A percentile compares a stretch with the other conserved stretches of the same genome.
Evolutionary conservation across 2,888 invertebrate species (phyloP).

Genomic region (Drosophila diplacantha): DNA sequence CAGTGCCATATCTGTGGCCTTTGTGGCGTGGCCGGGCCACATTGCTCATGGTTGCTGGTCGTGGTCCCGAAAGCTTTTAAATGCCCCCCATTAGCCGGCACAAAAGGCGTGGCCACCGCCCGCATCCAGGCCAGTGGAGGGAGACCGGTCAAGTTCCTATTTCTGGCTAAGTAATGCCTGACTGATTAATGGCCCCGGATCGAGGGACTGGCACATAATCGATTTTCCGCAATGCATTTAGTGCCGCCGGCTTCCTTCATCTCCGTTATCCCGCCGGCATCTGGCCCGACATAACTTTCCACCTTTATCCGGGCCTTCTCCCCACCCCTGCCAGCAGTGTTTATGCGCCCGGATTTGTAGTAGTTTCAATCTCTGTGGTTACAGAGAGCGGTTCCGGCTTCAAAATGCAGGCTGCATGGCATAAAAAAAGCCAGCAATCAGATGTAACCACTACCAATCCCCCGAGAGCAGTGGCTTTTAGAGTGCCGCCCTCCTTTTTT

Average conservation of each 20-base stretch:
- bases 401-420: slow-evolving; percentile 34
- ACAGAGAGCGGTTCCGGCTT: slow-evolving; percentile 22
- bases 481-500: slow-evolving; percentile 20
- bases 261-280: slow-evolving; percentile 26
- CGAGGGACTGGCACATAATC: slow-evolving; percentile 25
- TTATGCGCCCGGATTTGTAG: slow-evolving; percentile 37
- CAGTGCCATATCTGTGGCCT: slow-evolving; percentile 32
- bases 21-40: slow-evolving; percentile 38
- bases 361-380: slow-evolving; percentile 61
- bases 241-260: slow-evolving; percentile 18
- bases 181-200: slow-evolving; percentile 43
- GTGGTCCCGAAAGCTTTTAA: slow-evolving; percentile 57
- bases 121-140: slow-evolving; percentile 12
- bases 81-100: slow-evolving; percentile 50
- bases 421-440: slow-evolving; percentile 55
- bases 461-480: slow-evolving; percentile 39
- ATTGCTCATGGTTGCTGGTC: slow-evolving; percentile 44
- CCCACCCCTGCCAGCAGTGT: slow-evolving; percentile 4
- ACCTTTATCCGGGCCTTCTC: slow-evolving; percentile 5
- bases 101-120: slow-evolving; percentile 20
- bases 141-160: slow-evolving; percentile 24
- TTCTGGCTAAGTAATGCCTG: slow-evolving; percentile 41
- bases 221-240: slow-evolving; percentile 33
- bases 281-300: slow-evolving; percentile 19
- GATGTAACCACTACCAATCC: slow-evolving; percentile 43